Conservation (phyloP, 2,113 vertebrate genomes). For the Spilogale gracilis region DNA sequence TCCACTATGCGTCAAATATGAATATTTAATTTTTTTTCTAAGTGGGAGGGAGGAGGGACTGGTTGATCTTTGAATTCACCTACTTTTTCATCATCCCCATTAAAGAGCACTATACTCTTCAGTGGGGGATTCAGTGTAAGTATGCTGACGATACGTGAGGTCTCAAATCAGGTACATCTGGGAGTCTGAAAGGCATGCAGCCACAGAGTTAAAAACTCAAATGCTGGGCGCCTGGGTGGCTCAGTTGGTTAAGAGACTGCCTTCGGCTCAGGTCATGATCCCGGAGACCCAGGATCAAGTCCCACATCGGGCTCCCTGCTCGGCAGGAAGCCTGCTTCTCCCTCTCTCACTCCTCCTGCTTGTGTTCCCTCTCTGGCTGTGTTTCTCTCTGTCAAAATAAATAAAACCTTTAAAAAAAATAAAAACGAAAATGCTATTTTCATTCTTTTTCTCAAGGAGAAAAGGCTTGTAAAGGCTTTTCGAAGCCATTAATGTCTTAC, state of each 20-base stretch:
- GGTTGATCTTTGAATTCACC: neutral
- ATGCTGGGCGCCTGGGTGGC: no score
- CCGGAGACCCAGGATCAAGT: no score
- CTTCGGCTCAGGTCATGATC: no score
- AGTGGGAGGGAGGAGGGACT: neutral
- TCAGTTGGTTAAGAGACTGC: no score
- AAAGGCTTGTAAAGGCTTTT: neutral
- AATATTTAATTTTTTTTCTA: neutral
- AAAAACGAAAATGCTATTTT: neutral
- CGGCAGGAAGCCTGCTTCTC: no score
- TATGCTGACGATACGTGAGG: fast-evolving
- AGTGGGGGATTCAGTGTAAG: no score
- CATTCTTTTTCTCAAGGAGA: neutral
- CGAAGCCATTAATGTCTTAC: conserved; percentile 21
- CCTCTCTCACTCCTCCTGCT: no score
- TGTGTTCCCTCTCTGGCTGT: no score
- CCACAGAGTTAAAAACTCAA: neutral
- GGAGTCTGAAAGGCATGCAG: neutral
- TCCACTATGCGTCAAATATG: neutral
- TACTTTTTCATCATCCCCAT: neutral
- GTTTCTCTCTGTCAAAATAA: no score
- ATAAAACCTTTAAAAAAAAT: no score
- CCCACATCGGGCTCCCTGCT: no score
- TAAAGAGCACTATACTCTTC: neutral
- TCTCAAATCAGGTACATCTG: neutral